A percentile compares a stretch with the other conserved stretches of the same genome.
These are phyloP conservation scores for Steromphala cineraria DNA, from an alignment of 2,888 invertebrate species.

Conservation along the genomic window DNA sequence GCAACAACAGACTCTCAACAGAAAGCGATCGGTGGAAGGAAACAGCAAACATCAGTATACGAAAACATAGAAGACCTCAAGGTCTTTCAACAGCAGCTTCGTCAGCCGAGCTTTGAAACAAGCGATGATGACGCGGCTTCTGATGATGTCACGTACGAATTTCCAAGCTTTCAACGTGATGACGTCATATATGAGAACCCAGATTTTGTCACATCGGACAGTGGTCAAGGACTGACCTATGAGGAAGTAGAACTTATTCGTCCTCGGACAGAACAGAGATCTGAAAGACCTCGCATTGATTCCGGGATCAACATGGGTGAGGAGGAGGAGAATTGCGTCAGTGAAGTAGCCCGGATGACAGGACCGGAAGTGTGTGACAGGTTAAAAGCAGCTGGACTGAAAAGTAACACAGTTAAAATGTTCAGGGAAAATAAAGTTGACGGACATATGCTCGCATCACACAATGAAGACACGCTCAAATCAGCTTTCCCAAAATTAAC, in stretches of 20 bases:
- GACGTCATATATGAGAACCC: background rate
- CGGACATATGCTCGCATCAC: slow-evolving; percentile 42
- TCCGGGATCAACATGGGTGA: slow-evolving; percentile 15
- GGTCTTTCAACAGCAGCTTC: no score
- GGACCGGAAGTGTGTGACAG: slow-evolving; percentile 40
- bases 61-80: no score
- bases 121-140: background rate
- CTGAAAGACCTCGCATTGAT: slow-evolving; percentile 11
- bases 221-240: background rate
- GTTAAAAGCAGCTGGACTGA: slow-evolving; percentile 47
- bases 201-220: background rate
- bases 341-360: slow-evolving; percentile 19
- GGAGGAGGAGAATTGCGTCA: background rate
- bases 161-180: background rate
- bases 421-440: slow-evolving; percentile 43
- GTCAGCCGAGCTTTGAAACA: no score
- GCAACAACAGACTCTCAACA: no score
- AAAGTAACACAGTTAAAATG: slow-evolving; percentile 36
- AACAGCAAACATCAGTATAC: no score
- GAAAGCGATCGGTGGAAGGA: no score
- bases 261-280: background rate
- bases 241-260: background rate
- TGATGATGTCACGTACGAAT: background rate
- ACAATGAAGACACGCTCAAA: slow-evolving; percentile 41
- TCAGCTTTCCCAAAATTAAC: slow-evolving; percentile 47